Evolutionary conservation across 2,888 invertebrate species (phyloP), one percentile per base, ranked within the genome.

Genomic region (Hydriomena furcata): DNA sequence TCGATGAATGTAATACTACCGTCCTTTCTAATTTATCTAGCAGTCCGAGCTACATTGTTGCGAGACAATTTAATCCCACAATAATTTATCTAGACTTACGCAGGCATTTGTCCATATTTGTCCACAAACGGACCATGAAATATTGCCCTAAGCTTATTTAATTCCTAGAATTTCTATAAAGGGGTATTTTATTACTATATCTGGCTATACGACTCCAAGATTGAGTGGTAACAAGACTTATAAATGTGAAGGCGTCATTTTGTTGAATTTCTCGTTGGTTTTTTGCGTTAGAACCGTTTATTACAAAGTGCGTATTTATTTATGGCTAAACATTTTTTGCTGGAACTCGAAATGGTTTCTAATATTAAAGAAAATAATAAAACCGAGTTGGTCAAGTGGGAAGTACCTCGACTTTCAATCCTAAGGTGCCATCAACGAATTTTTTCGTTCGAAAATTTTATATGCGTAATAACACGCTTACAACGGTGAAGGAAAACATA

Each of bases 41-140:
- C 12, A 17, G 24, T 36, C 23, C 10, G 3, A 40, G n/a, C 34
- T 36, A 57, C 55, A 55, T 37, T 51, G 55, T 53, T 37, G 51
- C 46, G 24, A 41, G 57, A 57, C 52, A 50, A 44, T 57, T 57
- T 57, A 60, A 60, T 60, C 52, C 52, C 8, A 47, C 31, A 32
- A 45, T 52, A 50, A 60, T 52, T 54, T 60, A 54, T 52, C 28
- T 24, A 20, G 40, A 31, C 40, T 28, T 50, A 42, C 24, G 41
- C n/a, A 36, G 38, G 25, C 42, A 49, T 49, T 51, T 59, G 44
- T 37, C 48, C 53, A 40, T 54, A 47, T 55, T 56, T 53, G 51
- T 49, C 37, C 44, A 44, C 41, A 46, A 37, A 32, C 36, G 12
- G 25, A 35, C 43, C 42, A 44, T 47, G 47, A 52, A 43, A 41